Evolutionary conservation across 2,797 vertebrate genomes (phyloP), one percentile per base, ranked within the genome.

Genomic region (Melanotaenia boesemani): DNA sequence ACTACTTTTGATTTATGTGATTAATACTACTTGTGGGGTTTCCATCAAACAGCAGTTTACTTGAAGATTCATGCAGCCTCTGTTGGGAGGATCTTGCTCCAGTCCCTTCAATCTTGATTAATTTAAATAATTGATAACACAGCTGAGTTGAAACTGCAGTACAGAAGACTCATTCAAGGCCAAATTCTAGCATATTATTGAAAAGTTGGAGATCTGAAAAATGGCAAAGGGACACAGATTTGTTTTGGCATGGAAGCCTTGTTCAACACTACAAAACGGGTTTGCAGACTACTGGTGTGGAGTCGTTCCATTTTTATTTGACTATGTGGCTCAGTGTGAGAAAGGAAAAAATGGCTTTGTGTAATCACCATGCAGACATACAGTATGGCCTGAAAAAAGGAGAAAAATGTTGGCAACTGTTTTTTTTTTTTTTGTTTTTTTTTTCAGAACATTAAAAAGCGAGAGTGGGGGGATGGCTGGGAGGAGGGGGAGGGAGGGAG

Each of bases 391-490:
- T 34, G 48, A 70, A 95, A 95, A 86, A 94, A 82, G 3, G 39
- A 88, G 90, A 89, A 91, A 92, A 90, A 95, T 87, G 91, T 95
- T 97, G 96, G 96, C 96, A 96, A 94, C 90, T 84, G 91, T 94
- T 94, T 86, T 83, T 60, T 60, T 72, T 91, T 87, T 96, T 94
- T 94, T 85, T n/a, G n/a, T 82, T 62, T 63, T 73, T 91, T 87
- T 96, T 94, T 94, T 88, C 93, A 96, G 94, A 95, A 96, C 95
- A 95, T 95, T 95, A 95, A 96, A 95, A 94, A 94, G 95, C 94
- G 76, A 61, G 79, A 67, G 81, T 76, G 79, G 92, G 95, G 95
- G 94, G 95, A 81, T 46, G 65, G 44, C 52, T 90, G 93, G 90
- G 58, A 56, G 72, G 37, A 36, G 74, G 57, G 28, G 28, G 28